phyloP scores from a whole-genome alignment of 2,888 invertebrate species.

The Megalurothrips usitatus region DNA sequence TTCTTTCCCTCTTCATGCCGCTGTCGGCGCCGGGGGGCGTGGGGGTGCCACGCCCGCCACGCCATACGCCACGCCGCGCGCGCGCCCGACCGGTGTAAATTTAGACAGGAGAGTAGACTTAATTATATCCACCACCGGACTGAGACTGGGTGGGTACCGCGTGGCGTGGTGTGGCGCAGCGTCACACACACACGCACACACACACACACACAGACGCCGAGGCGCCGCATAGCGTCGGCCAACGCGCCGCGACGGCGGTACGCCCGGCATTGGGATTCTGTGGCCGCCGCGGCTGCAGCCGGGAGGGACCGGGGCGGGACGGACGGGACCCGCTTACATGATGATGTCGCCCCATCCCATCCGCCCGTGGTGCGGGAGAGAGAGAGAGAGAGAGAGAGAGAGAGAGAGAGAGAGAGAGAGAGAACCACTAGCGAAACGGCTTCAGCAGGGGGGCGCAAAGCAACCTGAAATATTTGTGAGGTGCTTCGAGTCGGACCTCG shows the following conservation, averaged over 20 bases:
- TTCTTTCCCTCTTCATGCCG: not conserved
- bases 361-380: too few relatives aligned
- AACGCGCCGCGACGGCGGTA: not conserved
- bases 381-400: too few relatives aligned
- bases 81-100: slow-evolving; percentile 7
- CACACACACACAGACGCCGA: not conserved
- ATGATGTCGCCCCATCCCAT: too few relatives aligned
- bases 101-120: slow-evolving; percentile 15
- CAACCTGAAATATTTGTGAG: too few relatives aligned
- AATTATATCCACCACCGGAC: slow-evolving; percentile 17
- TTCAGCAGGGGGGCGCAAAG: too few relatives aligned
- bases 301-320: too few relatives aligned
- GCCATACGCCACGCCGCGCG: not conserved
- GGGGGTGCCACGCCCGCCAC: not conserved
- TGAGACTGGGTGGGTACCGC: not conserved
- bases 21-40: not conserved
- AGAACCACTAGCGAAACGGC: too few relatives aligned
- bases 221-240: not conserved
- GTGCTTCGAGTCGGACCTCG: too few relatives aligned
- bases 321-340: too few relatives aligned
- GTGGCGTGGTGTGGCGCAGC: not conserved
- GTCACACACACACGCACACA: too few relatives aligned
- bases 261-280: too few relatives aligned
- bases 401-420: too few relatives aligned
- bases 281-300: not conserved